Base-by-base conservation (phyloP, 2,113 vertebrate species). In the Nyctibius bracteatus region DNA sequence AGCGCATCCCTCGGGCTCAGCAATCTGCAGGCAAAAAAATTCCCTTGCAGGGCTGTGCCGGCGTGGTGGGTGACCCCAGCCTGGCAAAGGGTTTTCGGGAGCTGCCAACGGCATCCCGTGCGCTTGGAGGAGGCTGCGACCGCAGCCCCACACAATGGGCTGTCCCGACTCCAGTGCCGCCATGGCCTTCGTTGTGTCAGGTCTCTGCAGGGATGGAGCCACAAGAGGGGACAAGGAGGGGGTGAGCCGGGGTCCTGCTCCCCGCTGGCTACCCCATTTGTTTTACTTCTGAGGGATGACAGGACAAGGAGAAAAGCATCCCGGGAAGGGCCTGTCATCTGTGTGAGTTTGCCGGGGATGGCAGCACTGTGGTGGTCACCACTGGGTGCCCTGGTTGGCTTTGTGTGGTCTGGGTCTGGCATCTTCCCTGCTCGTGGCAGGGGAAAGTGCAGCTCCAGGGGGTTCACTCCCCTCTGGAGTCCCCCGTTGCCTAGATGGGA, bases 311-410 rank as follows among this genome's bases (percentile, higher is more conserved):
- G 57, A n/a, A 90, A 82, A 86, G 12, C 22, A 21, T 91, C 43
- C 47, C 3, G 4, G 75, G n/a, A 37, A 72, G 31, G 39, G 20
- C 8, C n/a, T 3, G 1, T 23, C 3, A 1, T 10, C 31, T 35
- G 33, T 3, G 0, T 0, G 2, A 59, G 43, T 63, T 46, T 83
- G n/a, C 21, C 3, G 7, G 22, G 70, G 16, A 28, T 0, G 0
- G 41, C 4, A 52, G 20, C 58, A 27, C 54, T 19, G 46, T 1
- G 1, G 41, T 5, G 1, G 35, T 14, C 30, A n/a, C 61, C 3
- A 12, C 28, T 1, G 0, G 19, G 15, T 1, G 1, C 19, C 4
- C 3, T 0, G 5, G 31, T 25, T 3, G 21, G 55, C 28, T 90
- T 51, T 28, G 31, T 4, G 5, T 9, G 22, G 30, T 15, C 73